phyloP scores from a whole-genome alignment of 1,140 invertebrate genomes.

The Arion vulgaris region DNA sequence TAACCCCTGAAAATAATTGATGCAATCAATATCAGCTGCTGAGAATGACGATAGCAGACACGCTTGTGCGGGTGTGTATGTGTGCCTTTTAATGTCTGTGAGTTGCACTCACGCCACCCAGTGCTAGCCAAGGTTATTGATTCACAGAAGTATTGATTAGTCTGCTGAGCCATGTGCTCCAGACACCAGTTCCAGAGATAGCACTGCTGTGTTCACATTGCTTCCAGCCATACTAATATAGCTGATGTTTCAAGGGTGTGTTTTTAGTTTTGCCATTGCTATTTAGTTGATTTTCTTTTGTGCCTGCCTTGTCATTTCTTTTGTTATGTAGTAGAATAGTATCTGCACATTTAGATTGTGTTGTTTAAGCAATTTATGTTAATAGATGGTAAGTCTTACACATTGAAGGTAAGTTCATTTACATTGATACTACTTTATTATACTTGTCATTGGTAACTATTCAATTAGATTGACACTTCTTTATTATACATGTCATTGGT shows the following conservation, averaged over 20 bases:
- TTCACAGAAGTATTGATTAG: background rate
- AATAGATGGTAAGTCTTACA: background rate
- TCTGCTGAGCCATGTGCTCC: background rate
- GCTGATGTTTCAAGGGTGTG: background rate
- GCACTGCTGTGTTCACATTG: background rate
- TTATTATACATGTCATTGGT: background rate
- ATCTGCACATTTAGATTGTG: background rate
- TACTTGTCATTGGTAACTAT: no score
- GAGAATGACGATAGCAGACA: no score
- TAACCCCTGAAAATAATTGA: no score
- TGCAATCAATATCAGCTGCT: no score
- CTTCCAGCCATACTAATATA: background rate
- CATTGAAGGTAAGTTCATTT: background rate
- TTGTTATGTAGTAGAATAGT: background rate
- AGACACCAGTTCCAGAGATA: background rate
- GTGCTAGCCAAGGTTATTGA: constrained; percentile 7
- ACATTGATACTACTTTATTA: no score
- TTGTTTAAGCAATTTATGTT: background rate
- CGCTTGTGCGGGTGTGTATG: no score
- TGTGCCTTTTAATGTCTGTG: no score
- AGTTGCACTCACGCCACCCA: no score
- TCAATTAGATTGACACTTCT: no score
- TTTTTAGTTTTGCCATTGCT: background rate
- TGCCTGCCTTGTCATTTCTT: background rate
- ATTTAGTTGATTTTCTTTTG: background rate